phyloP scores from a whole-genome alignment of 1,140 invertebrate genomes.

The Tigriopus japonicus region DNA sequence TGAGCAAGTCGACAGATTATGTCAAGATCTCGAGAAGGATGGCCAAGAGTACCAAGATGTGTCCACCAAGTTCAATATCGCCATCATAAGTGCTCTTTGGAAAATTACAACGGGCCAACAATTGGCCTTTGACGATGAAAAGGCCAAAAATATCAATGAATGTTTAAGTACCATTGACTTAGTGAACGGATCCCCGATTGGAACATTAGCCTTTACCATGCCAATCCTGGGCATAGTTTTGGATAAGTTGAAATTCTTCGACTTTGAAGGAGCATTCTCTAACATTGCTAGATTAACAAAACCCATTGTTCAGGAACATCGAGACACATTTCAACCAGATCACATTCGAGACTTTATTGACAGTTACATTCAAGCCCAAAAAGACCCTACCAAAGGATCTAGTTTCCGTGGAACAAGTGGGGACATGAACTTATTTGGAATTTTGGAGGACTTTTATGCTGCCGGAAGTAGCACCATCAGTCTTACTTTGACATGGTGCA shows the following conservation, averaged over 20 bases:
- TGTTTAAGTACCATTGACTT: too few relatives aligned
- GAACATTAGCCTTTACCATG: too few relatives aligned
- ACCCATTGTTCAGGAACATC: too few relatives aligned
- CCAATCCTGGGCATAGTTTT: background rate
- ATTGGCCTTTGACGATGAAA: background rate
- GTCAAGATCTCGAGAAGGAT: conserved; percentile 12
- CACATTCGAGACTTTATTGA: too few relatives aligned
- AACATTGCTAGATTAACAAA: too few relatives aligned
- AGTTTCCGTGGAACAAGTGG: background rate
- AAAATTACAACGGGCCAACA: background rate
- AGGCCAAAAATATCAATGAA: background rate
- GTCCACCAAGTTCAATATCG: background rate
- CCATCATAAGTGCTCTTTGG: conserved; percentile 1
- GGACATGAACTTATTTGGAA: conserved; percentile 9
- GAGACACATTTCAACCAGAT: too few relatives aligned
- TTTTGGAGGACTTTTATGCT: conserved; percentile 22
- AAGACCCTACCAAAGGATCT: too few relatives aligned
- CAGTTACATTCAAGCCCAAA: too few relatives aligned
- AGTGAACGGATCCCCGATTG: too few relatives aligned
- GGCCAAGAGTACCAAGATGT: background rate
- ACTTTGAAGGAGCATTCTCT: background rate
- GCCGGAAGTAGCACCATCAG: conserved; percentile 29
- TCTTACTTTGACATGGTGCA: conserved; percentile 25
- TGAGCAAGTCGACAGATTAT: conserved; percentile 20
- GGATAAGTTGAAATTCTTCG: background rate